Percentiles rank a stretch among this genome's conserved stretches.
phyloP scores from a whole-genome alignment of 2,113 vertebrate genomes.

The Sclerurus mexicanus region DNA sequence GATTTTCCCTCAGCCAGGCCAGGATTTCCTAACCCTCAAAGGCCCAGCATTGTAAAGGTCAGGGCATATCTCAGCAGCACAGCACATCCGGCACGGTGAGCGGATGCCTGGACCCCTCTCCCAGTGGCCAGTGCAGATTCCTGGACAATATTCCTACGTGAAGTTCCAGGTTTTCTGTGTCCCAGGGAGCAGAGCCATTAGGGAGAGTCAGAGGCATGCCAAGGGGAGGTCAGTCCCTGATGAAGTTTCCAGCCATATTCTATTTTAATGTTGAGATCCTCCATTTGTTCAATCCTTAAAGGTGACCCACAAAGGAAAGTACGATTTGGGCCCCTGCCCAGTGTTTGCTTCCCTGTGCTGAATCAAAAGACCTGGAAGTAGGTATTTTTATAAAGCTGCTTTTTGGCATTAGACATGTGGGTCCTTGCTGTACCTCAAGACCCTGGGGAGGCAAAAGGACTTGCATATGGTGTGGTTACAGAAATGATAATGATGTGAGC shows the following conservation, averaged over 20 bases:
- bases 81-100: neutral
- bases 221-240: neutral
- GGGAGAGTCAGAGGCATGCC: neutral
- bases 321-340: slow-evolving; percentile 22
- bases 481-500: neutral
- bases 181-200: neutral
- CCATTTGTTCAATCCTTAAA: slow-evolving; percentile 25
- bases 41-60: neutral
- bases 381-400: neutral
- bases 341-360: neutral
- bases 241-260: slow-evolving; percentile 41
- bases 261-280: slow-evolving; percentile 46
- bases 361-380: slow-evolving; percentile 18
- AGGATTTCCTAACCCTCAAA: neutral
- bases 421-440: neutral
- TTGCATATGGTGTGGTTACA: fast-evolving
- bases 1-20: neutral
- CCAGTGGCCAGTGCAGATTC: neutral
- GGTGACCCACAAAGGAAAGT: slow-evolving; percentile 44
- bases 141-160: fast-evolving
- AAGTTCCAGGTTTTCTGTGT: neutral
- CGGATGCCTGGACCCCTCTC: neutral
- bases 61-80: neutral
- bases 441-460: neutral
- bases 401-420: neutral